Conservation (phyloP, 2,888 invertebrate species). For the Lysandra bellargus region DNA sequence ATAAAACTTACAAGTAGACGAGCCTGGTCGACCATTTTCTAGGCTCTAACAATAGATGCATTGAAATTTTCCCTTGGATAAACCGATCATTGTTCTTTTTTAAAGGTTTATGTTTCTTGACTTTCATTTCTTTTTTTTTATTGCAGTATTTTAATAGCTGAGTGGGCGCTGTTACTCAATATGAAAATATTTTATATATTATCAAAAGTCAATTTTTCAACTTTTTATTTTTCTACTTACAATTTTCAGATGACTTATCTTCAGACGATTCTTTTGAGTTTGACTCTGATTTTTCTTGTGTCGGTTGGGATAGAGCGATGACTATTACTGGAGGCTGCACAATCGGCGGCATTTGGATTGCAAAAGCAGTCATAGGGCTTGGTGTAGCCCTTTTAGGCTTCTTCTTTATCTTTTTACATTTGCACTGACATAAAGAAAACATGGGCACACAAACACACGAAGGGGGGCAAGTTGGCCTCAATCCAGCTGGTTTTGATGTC, state of each 20-base stretch:
- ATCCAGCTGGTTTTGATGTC: background rate
- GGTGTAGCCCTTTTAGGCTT: constrained; percentile 32
- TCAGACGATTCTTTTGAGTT: constrained; percentile 40
- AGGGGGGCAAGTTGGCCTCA: constrained; percentile 7
- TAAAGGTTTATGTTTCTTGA: background rate
- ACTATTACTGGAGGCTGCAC: constrained; percentile 43
- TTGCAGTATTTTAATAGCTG: background rate
- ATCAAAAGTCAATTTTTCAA: background rate
- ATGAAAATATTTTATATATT: background rate
- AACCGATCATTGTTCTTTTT: constrained; percentile 7
- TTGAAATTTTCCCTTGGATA: background rate
- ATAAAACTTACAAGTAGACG: background rate
- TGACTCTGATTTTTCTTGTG: constrained; percentile 36
- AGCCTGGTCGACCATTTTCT: background rate
- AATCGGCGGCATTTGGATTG: constrained; percentile 31
- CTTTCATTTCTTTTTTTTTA: background rate
- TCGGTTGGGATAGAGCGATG: constrained; percentile 42
- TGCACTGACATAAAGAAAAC: background rate
- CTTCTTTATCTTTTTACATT: constrained; percentile 23
- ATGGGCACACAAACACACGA: constrained; percentile 10
- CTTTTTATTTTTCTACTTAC: background rate
- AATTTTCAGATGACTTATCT: background rate
- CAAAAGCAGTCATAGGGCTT: constrained; percentile 35
- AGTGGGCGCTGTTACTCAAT: background rate
- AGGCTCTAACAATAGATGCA: background rate